A percentile compares a stretch with the other conserved stretches of the same genome.
These are phyloP conservation scores for Limnephilus lunatus DNA, from an alignment of 2,888 invertebrate genomes.

Conservation along the genomic window DNA sequence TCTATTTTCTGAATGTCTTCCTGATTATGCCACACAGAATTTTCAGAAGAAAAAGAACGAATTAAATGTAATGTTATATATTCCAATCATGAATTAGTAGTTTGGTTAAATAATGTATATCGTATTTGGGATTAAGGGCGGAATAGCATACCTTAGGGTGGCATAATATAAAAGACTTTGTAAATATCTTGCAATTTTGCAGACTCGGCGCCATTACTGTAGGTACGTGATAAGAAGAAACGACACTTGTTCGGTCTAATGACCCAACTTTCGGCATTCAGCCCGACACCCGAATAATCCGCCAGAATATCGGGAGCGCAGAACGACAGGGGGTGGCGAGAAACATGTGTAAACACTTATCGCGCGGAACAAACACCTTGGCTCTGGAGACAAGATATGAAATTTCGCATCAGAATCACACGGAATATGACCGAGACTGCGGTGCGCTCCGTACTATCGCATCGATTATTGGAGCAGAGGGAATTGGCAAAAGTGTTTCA, in stretches of 20 bases:
- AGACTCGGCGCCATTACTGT: slow-evolving; percentile 17
- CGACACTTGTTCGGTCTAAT: slow-evolving; percentile 41
- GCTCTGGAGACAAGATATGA: slow-evolving; percentile 37
- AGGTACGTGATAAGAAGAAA: slow-evolving; percentile 55
- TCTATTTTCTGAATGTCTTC: not conserved
- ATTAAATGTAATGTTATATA: not conserved
- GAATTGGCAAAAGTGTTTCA: not conserved
- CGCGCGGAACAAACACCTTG: not conserved
- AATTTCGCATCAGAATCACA: slow-evolving; percentile 16
- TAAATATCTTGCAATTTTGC: slow-evolving; percentile 21
- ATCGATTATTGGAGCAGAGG: not conserved
- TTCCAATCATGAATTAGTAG: not conserved
- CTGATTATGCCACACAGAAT: not conserved
- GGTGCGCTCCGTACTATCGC: not conserved
- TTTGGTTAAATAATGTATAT: slow-evolving; percentile 2
- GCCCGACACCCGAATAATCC: slow-evolving; percentile 5
- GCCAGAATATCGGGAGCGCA: not conserved
- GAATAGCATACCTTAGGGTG: not conserved
- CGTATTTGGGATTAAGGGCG: not conserved
- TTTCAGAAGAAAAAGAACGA: not conserved
- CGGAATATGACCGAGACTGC: not conserved
- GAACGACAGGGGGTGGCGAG: not conserved
- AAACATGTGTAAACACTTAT: slow-evolving; percentile 49
- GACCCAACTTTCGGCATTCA: slow-evolving; percentile 43
- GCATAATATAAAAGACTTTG: slow-evolving; percentile 2